Evolutionary conservation across 2,113 vertebrate species (phyloP), one percentile per base, ranked within the genome.

Genomic region (Microtus oregoni): DNA sequence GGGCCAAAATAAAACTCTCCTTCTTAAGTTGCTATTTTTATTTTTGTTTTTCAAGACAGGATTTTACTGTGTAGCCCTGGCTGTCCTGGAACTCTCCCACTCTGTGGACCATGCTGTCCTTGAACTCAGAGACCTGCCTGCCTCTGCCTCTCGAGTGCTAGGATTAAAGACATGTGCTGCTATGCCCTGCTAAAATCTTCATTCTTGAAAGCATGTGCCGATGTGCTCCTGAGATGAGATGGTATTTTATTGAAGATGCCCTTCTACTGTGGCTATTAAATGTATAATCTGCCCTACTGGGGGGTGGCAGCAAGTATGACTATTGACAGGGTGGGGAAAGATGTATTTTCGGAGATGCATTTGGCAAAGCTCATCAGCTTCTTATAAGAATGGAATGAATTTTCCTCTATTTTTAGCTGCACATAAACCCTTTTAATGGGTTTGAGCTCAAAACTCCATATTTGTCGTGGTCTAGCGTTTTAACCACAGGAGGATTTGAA

Each of bases 321-420:
- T 96, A 91, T 92, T 96, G 96, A 96, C 94, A 44, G 68, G 50
- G 38, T 22, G 24, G 14, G 67, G n/a, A 52, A 55, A 87, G 92
- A 97, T 94, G 81, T 86, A 89, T 88, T 97, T 96, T 89, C 92
- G 90, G 89, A 98, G 95, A 97, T 91, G 89, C 91, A 96, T 86
- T 97, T 98, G 96, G 97, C 96, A 95, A 95, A 96, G 95, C 44
- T 44, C 94, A 96, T 79, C 86, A 94, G 92, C 89, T 97, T 96
- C 96, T 97, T 97, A 91, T 78, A 94, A 96, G 97, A 97, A 97
- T 97, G 97, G 91, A 95, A 97, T 97, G 97, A 97, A 94, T 98
- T 97, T 98, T 55, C 61, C 92, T 96, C 96, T 98, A 98, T 98
- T 97, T 98, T 98, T 97, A 97, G 96, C 95, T 77, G 85, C 19